phyloP scores from a whole-genome alignment of 2,797 vertebrate genomes.

The Peromyscus melanophrys region DNA sequence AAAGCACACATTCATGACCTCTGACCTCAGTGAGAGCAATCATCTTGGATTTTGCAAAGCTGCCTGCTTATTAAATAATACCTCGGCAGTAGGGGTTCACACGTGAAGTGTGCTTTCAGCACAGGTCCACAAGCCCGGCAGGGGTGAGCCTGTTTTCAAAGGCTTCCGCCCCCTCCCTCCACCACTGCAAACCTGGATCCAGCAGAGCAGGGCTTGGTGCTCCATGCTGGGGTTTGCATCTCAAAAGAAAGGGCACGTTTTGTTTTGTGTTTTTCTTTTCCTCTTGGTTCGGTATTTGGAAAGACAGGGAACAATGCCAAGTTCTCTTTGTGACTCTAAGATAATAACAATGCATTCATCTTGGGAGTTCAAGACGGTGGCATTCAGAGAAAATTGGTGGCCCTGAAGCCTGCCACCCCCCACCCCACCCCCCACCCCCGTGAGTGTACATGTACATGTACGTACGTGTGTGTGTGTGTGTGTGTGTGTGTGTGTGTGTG shows the following conservation, averaged over 20 bases:
- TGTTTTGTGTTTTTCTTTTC: neutral
- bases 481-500: neutral
- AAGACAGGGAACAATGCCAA: neutral
- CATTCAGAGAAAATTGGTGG: neutral
- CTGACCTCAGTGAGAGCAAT: conserved; percentile 83
- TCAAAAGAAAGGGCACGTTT: conserved; percentile 24
- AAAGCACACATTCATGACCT: conserved; percentile 78
- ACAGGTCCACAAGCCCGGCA: rapidly evolving
- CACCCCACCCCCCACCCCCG: no score
- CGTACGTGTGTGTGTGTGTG: neutral
- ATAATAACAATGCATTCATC: neutral
- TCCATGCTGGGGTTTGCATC: conserved; percentile 38
- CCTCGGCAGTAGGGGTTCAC: neutral
- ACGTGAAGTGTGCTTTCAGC: neutral
- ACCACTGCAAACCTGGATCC: neutral
- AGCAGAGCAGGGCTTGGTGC: neutral
- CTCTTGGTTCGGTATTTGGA: neutral
- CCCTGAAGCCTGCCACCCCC: neutral
- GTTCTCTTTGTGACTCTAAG: conserved; percentile 28
- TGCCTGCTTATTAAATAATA: conserved; percentile 30
- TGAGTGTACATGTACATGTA: neutral
- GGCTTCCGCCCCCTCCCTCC: neutral
- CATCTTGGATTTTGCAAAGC: conserved; percentile 41
- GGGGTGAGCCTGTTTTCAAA: neutral
- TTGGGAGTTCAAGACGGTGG: no score